A percentile compares a stretch with the other conserved stretches of the same genome.
Conservation (phyloP, 2,113 vertebrate genomes). For the Alligator sinensis region DNA sequence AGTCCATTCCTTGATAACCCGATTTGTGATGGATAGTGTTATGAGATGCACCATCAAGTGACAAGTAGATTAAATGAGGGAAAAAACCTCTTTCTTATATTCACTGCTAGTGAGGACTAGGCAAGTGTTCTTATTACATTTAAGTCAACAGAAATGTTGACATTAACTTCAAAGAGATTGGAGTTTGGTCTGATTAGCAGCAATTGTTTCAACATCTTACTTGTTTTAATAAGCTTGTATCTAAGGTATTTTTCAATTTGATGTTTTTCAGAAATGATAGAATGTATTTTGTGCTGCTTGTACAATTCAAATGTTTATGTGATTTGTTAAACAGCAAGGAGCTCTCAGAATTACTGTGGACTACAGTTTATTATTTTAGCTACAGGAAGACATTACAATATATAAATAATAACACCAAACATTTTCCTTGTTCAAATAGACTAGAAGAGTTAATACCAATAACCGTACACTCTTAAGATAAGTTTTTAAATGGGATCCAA, state of each 20-base stretch:
- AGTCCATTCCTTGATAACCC: neutral
- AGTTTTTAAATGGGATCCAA: neutral
- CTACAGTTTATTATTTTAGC: neutral
- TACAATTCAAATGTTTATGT: neutral
- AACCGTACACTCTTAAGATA: neutral
- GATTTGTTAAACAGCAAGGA: neutral
- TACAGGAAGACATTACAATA: neutral
- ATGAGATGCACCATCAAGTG: neutral
- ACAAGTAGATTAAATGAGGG: neutral
- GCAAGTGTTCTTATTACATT: neutral
- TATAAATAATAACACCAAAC: neutral
- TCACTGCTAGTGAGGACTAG: neutral
- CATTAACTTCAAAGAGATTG: neutral
- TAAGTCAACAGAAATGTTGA: too few species aligned
- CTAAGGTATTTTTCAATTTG: neutral
- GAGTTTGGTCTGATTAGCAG: neutral
- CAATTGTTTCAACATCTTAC: neutral
- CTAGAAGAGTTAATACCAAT: neutral
- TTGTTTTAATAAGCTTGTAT: neutral
- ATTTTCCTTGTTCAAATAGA: neutral
- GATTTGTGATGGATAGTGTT: neutral
- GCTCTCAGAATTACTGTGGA: neutral
- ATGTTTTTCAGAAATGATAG: neutral
- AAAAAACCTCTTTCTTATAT: neutral
- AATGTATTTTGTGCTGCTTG: neutral